A percentile compares a stretch with the other conserved stretches of the same genome.
phyloP scores from a whole-genome alignment of 1,140 invertebrate species.

The Trichonephila inaurata region DNA sequence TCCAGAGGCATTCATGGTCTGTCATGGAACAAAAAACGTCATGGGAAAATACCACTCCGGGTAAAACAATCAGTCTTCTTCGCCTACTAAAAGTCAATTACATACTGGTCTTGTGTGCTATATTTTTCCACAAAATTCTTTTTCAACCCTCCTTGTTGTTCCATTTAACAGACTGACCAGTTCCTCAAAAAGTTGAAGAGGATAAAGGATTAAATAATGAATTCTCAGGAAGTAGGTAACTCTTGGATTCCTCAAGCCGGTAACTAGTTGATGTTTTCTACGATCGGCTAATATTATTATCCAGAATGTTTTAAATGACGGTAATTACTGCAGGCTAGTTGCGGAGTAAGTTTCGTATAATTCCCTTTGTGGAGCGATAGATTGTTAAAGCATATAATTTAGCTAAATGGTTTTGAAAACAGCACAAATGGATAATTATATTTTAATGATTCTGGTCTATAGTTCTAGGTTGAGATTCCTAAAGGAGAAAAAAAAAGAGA shows the following conservation, averaged over 20 bases:
- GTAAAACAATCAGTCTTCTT: constrained; percentile 31
- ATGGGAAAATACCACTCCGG: background rate
- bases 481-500: too few relatives aligned
- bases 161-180: background rate
- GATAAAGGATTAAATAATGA: constrained; percentile 28
- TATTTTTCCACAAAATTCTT: background rate
- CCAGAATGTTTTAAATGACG: background rate
- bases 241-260: background rate
- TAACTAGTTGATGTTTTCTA: background rate
- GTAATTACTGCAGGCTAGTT: background rate
- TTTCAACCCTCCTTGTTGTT: background rate
- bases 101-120: background rate
- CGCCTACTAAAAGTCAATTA: constrained; percentile 6
- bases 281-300: background rate
- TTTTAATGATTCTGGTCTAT: too few relatives aligned
- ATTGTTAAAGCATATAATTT: background rate
- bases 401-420: background rate
- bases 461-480: too few relatives aligned
- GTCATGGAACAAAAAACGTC: background rate
- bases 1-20: background rate
- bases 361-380: background rate
- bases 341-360: background rate
- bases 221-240: constrained; percentile 13
- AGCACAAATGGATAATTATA: too few relatives aligned
- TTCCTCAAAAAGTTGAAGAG: background rate